phyloP scores from a whole-genome alignment of 2,113 vertebrate genomes.

The Geococcyx californianus region DNA sequence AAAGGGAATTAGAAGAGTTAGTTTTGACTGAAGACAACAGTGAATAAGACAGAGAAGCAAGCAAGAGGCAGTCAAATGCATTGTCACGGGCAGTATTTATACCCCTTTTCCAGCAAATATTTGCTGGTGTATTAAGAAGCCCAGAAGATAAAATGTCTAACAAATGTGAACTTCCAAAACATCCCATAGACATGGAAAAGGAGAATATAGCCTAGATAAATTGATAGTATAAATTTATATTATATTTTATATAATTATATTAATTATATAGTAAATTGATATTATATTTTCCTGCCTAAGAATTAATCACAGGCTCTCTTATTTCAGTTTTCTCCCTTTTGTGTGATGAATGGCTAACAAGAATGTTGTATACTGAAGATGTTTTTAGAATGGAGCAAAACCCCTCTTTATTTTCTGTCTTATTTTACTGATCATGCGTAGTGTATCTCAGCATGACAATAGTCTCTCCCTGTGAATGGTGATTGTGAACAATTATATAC shows the following conservation, averaged over 20 bases:
- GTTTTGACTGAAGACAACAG: not conserved
- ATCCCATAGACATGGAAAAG: fast-evolving
- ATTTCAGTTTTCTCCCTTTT: not conserved
- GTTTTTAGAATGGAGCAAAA: not conserved
- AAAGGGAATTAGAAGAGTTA: not conserved
- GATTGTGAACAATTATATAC: not conserved
- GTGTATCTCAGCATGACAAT: not conserved
- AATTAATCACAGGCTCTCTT: not conserved
- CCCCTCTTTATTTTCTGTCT: not conserved
- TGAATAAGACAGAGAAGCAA: not conserved
- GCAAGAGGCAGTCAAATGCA: not conserved
- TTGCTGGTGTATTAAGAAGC: not conserved
- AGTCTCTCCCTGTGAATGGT: not conserved
- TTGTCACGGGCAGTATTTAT: not conserved
- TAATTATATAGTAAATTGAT: not conserved
- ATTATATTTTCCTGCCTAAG: not conserved
- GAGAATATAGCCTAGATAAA: not conserved
- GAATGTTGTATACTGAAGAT: not conserved
- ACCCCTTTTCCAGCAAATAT: not conserved
- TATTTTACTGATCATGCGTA: not conserved
- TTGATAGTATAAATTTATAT: not conserved
- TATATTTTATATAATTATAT: no score
- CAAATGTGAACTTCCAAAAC: not conserved
- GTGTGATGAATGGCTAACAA: not conserved
- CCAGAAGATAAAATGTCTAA: not conserved